Evolutionary conservation across 2,113 vertebrate genomes (phyloP), one percentile per base, ranked within the genome.

Genomic region (Gnathonemus echidnorhynchus): DNA sequence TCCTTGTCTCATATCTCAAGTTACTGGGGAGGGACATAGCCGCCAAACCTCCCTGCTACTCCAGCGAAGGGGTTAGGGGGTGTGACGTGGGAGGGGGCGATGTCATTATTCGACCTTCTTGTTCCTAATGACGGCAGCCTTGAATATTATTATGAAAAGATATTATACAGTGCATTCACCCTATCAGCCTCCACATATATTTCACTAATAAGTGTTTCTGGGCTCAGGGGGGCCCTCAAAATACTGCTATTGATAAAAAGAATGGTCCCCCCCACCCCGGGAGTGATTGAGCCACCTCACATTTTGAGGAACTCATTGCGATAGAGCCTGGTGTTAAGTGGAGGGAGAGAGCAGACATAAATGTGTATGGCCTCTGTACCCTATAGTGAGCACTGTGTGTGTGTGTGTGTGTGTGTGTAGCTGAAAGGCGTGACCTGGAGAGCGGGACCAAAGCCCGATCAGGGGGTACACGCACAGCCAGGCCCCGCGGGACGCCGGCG

Each of bases 141-240:
- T 95, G 94, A 92, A 94, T 95, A 95, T 56, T 94, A 85, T 85
- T 85, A 94, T 93, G 95, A 95, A 95, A 95, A 95, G 88, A 93
- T 90, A 95, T 92, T 93, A 91, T 94, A 94, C 94, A 94, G 93
- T 91, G 88, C 92, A 95, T 93, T 94, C 93, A 95, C 94, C 94
- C 93, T 94, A 93, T 94, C 92, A 93, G 93, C 94, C 94, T 93
- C 93, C 93, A 93, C 93, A 94, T 95, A 95, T 94, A 96, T 94
- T 94, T 92, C 95, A 94, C 95, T 95, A 95, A 96, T 96, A 96
- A 95, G 94, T 92, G 94, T 94, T 93, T 94, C 93, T 94, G 92
- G 92, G 92, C 95, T 94, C 93, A 91, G 92, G 95, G 95, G 95
- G 95, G 91, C 91, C 92, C 94, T 52, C 94, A 93, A 94, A 94